Conservation (phyloP, 1,140 invertebrate species). For the Drosophila nikananu region DNA sequence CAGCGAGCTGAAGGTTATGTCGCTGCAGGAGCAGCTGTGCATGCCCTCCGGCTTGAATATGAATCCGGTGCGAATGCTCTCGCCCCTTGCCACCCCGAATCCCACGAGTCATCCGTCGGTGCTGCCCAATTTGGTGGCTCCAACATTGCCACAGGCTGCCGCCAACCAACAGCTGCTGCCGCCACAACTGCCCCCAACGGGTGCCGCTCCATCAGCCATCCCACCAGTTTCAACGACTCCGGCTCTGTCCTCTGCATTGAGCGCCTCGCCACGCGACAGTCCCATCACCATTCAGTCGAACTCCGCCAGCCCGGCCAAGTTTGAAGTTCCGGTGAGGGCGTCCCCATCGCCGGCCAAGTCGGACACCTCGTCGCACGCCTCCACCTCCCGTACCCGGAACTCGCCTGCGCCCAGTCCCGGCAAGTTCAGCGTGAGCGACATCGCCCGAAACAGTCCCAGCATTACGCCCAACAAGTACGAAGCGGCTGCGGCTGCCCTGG, state of each 20-base stretch:
- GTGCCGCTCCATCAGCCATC: constrained; percentile 2
- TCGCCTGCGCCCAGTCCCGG: constrained; percentile 81
- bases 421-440: constrained; percentile 81
- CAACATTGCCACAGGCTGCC: constrained; percentile 30
- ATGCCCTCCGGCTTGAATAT: constrained; percentile 85
- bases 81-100: constrained; percentile 77
- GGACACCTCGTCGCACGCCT: constrained; percentile 76
- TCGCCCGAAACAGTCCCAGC: constrained; percentile 80
- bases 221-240: constrained; percentile 36
- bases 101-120: constrained; percentile 58
- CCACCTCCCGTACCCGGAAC: constrained; percentile 67
- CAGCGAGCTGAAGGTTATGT: constrained; percentile 80
- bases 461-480: constrained; percentile 82
- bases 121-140: constrained; percentile 40
- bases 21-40: constrained; percentile 81
- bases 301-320: constrained; percentile 84
- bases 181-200: constrained; percentile 19
- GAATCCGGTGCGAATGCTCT: constrained; percentile 83
- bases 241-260: constrained; percentile 26
- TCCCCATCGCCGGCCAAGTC: constrained; percentile 84
- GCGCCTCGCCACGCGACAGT: constrained; percentile 75
- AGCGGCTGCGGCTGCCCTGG: constrained; percentile 31
- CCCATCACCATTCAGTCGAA: constrained; percentile 82
- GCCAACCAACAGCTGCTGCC: constrained; percentile 39
- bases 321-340: constrained; percentile 77